A percentile compares a stretch with the other conserved stretches of the same genome.
phyloP scores from a whole-genome alignment of 2,113 vertebrate genomes.

The Rhabdomys dilectus region DNA sequence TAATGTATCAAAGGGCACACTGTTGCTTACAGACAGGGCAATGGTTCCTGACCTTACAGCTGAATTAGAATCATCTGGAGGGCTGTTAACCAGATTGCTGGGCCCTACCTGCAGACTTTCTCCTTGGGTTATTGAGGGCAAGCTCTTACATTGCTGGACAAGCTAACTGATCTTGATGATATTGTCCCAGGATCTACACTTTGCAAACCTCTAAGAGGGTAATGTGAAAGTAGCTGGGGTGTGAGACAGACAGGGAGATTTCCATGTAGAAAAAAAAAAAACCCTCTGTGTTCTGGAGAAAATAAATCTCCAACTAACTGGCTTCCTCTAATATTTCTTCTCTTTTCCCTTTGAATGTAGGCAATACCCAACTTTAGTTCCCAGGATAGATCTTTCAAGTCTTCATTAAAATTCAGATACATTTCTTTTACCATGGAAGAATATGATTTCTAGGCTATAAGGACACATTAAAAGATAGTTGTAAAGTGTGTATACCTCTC shows the following conservation, averaged over 20 bases:
- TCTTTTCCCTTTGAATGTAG: neutral
- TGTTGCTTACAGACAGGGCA: neutral
- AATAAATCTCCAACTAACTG: neutral
- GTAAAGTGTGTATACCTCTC: neutral
- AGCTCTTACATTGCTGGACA: neutral
- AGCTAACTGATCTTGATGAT: neutral
- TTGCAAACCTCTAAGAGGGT: neutral
- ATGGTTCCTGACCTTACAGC: slow-evolving; percentile 11
- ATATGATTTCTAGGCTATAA: neutral
- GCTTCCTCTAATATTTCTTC: neutral
- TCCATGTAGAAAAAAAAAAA: neutral
- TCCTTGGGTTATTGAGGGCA: neutral
- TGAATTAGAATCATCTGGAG: neutral
- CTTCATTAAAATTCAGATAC: neutral
- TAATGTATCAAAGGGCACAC: slow-evolving; percentile 5
- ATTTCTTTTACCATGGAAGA: neutral
- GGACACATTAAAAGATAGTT: slow-evolving; percentile 18
- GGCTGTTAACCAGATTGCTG: neutral
- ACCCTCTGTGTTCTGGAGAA: neutral
- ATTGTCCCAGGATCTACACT: neutral
- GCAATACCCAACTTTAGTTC: neutral
- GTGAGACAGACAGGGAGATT: neutral
- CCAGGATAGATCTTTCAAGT: slow-evolving; percentile 27
- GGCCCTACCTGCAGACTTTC: neutral
- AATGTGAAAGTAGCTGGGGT: neutral